Percentiles rank a stretch among this genome's conserved stretches.
phyloP scores from a whole-genome alignment of 2,888 invertebrate genomes.

The Phaonia tiefii region DNA sequence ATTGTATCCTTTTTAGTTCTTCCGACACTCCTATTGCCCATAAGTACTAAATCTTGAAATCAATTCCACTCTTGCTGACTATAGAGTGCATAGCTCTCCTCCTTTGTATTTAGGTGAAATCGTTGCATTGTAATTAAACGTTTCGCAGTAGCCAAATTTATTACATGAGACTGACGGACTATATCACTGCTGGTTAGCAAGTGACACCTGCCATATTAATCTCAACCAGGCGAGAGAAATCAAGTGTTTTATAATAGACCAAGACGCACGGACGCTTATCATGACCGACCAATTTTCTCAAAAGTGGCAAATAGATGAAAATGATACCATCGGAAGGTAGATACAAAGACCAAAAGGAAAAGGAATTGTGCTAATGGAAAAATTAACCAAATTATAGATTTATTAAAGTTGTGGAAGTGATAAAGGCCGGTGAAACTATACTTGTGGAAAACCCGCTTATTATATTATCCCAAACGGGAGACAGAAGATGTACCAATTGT shows the following conservation, averaged over 20 bases:
- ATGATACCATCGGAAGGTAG: constrained; percentile 75
- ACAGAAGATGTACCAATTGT: constrained; percentile 82
- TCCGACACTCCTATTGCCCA: too few relatives aligned
- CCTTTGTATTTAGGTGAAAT: constrained; percentile 14
- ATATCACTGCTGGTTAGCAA: constrained; percentile 40
- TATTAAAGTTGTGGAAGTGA: constrained; percentile 81
- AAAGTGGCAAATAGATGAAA: constrained; percentile 74
- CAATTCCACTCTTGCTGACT: neutral
- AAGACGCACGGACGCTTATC: neutral
- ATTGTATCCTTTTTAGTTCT: too few relatives aligned
- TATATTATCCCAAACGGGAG: constrained; percentile 80
- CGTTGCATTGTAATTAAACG: constrained; percentile 45
- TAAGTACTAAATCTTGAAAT: too few relatives aligned
- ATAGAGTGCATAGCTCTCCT: neutral
- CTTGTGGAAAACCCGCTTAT: constrained; percentile 82
- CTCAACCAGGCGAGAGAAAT: neutral
- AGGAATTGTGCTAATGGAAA: neutral
- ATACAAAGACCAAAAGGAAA: constrained; percentile 26
- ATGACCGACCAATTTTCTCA: constrained; percentile 73
- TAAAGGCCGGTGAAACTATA: constrained; percentile 83
- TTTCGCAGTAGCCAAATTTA: constrained; percentile 49
- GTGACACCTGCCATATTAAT: constrained; percentile 43
- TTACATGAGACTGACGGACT: constrained; percentile 37
- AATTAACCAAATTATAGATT: constrained; percentile 78
- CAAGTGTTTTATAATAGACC: constrained; percentile 19